Conservation (phyloP, 2,797 vertebrate genomes). For the Neosalanx taihuensis region DNA sequence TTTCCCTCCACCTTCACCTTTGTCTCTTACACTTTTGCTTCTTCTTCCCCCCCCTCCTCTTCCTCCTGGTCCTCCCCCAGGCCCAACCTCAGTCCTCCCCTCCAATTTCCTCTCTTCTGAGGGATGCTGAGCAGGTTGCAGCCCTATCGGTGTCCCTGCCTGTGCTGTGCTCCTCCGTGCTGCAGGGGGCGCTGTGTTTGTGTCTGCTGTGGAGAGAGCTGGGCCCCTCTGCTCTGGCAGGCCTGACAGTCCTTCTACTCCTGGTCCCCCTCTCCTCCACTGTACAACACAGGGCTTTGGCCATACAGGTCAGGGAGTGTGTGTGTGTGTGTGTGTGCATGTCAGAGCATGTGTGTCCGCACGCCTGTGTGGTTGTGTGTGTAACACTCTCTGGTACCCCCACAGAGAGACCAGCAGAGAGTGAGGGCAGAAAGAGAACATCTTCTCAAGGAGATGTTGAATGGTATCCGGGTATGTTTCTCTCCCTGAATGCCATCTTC, state of each 20-base stretch:
- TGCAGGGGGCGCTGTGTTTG: constrained; percentile 59
- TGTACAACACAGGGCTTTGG: constrained; percentile 55
- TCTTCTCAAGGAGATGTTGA: constrained; percentile 66
- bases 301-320: constrained; percentile 59
- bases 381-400: constrained; percentile 6
- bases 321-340: background rate
- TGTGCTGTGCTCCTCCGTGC: constrained; percentile 62
- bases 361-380: constrained; percentile 3
- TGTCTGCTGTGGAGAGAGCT: constrained; percentile 66
- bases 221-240: constrained; percentile 54
- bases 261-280: constrained; percentile 57
- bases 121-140: constrained; percentile 61
- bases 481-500: background rate
- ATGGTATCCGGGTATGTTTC: constrained; percentile 64
- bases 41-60: constrained; percentile 7
- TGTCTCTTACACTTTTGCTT: no score
- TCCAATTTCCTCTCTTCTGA: constrained; percentile 60
- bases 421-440: constrained; percentile 61
- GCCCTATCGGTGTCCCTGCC: constrained; percentile 55
- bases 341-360: background rate
- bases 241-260: constrained; percentile 56
- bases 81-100: constrained; percentile 53
- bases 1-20: no score
- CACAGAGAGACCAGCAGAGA: constrained; percentile 59
- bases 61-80: constrained; percentile 44